Conservation (phyloP, 2,797 vertebrate species). For the Ctenosaura bakeri region DNA sequence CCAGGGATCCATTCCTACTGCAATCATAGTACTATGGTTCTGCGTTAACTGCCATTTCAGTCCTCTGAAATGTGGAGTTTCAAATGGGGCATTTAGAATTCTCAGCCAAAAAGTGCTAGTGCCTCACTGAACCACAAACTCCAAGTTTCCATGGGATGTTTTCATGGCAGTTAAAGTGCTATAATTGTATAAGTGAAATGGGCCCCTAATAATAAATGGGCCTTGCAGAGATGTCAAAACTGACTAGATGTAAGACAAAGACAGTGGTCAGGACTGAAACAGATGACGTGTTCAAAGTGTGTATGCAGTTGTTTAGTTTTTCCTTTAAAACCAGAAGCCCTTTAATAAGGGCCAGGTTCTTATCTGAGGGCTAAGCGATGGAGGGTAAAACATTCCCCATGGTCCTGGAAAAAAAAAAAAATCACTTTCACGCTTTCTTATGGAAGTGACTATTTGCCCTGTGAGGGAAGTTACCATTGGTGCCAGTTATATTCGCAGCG, state of each 20-base stretch:
- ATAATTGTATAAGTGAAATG: too few relatives aligned
- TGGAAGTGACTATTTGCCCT: neutral
- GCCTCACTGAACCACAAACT: too few relatives aligned
- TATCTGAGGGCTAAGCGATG: too few relatives aligned
- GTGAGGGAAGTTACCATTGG: neutral
- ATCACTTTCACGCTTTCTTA: neutral
- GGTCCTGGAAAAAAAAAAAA: neutral
- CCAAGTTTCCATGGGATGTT: too few relatives aligned
- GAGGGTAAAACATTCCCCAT: neutral
- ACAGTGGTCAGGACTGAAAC: neutral
- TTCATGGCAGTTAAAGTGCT: neutral
- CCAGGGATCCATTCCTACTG: too few relatives aligned
- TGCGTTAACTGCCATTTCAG: too few relatives aligned
- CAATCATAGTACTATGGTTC: too few relatives aligned
- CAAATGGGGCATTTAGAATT: too few relatives aligned
- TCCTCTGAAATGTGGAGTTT: too few relatives aligned
- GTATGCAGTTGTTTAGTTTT: neutral
- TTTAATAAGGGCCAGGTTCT: neutral
- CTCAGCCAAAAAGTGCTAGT: too few relatives aligned
- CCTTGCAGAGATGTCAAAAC: neutral
- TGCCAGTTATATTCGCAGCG: neutral
- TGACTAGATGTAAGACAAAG: neutral
- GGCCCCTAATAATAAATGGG: neutral
- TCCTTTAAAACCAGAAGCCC: neutral
- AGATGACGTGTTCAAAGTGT: neutral